Conservation (phyloP, 2,797 vertebrate species). For the Bovichtus diacanthus region DNA sequence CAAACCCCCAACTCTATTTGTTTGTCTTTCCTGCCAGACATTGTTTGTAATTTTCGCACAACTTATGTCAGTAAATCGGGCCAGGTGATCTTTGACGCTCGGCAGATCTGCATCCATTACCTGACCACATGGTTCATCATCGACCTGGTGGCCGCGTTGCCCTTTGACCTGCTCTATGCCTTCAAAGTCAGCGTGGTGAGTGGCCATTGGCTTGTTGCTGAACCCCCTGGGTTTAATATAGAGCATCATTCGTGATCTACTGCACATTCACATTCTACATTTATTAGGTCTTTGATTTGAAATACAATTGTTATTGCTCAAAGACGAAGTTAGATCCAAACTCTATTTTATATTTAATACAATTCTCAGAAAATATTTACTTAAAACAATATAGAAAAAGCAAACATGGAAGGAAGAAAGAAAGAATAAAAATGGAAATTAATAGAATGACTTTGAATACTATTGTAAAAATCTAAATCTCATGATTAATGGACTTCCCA, state of each 20-base stretch:
- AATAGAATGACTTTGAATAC: not conserved
- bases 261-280: not conserved
- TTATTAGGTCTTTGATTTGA: not conserved
- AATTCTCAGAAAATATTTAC: not conserved
- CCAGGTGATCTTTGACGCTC: constrained; percentile 97
- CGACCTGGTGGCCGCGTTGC: constrained; percentile 96
- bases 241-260: not conserved
- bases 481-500: constrained; percentile 23
- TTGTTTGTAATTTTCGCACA: constrained; percentile 98
- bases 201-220: constrained; percentile 51
- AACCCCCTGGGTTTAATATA: not conserved
- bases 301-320: not conserved
- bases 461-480: not conserved
- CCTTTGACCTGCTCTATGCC: constrained; percentile 97
- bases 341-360: not conserved
- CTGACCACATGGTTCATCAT: constrained; percentile 99
- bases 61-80: constrained; percentile 98
- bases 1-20: not conserved
- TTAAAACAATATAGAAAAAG: not conserved
- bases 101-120: constrained; percentile 98
- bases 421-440: not conserved
- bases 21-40: constrained; percentile 84
- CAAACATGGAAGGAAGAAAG: not conserved
- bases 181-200: constrained; percentile 99
- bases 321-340: not conserved